A percentile compares a stretch with the other conserved stretches of the same genome.
Conservation (phyloP, 2,113 vertebrate genomes). For the Aramus guarauna region DNA sequence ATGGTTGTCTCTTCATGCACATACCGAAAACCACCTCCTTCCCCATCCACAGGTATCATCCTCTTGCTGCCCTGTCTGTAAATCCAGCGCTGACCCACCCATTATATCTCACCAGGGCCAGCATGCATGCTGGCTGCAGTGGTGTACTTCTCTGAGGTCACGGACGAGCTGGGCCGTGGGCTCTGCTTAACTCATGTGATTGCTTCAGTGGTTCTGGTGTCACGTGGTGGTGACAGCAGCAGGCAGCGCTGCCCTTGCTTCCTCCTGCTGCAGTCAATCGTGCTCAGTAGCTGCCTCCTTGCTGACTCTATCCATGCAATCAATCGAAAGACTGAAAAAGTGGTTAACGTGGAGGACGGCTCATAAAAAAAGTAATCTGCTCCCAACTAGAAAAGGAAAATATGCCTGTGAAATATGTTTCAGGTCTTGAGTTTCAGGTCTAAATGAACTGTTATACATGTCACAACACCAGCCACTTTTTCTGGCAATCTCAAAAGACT, state of each 20-base stretch:
- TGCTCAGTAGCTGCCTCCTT: not conserved
- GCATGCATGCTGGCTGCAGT: not conserved
- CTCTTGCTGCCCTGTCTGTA: not conserved
- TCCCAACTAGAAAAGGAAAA: not conserved
- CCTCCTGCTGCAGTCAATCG: rapidly evolving
- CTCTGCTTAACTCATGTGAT: not conserved
- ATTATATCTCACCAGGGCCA: rapidly evolving
- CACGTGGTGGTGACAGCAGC: not conserved
- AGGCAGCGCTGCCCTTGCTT: not conserved
- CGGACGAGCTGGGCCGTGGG: rapidly evolving
- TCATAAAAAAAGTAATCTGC: not conserved
- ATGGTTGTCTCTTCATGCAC: not conserved
- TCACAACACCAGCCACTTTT: not conserved
- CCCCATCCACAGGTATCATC: not conserved
- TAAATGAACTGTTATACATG: not conserved
- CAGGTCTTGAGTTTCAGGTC: not conserved
- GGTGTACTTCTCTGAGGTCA: not conserved
- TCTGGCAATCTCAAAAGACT: not conserved
- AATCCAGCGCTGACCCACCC: not conserved
- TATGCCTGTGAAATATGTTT: not conserved
- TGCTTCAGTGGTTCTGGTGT: not conserved
- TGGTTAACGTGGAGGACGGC: not conserved
- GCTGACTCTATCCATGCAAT: not conserved
- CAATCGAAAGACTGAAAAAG: not conserved
- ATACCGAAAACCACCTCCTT: not conserved